phyloP scores from a whole-genome alignment of 2,888 invertebrate genomes.

The Serripes groenlandicus region DNA sequence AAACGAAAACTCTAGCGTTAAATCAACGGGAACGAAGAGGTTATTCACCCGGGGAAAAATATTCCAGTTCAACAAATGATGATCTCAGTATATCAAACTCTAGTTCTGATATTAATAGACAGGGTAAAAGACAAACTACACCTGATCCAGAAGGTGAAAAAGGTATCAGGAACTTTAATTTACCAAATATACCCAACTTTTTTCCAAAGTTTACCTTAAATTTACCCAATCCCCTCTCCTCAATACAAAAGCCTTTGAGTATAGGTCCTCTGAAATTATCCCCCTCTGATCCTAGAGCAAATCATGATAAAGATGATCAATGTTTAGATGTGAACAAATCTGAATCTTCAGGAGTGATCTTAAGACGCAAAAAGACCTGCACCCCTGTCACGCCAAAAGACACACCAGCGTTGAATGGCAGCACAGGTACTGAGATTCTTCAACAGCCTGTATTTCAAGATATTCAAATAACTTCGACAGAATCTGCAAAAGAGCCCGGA shows the following conservation, averaged over 20 bases:
- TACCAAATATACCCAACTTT: conserved; percentile 11
- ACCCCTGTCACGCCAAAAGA: neutral
- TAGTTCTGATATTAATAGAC: neutral
- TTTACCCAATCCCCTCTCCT: conserved; percentile 9
- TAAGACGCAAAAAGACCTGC: neutral
- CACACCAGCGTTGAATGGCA: neutral
- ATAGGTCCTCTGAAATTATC: conserved; percentile 21
- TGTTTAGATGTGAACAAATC: neutral
- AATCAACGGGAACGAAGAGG: neutral
- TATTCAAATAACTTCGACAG: conserved; percentile 72
- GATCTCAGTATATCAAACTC: neutral
- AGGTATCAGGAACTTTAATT: conserved; percentile 12
- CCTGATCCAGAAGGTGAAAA: neutral
- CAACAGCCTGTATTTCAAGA: conserved; percentile 51
- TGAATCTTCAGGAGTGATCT: conserved; percentile 5
- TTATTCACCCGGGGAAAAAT: neutral
- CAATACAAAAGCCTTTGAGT: conserved; percentile 5
- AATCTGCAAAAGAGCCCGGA: conserved; percentile 72
- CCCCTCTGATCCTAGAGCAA: neutral
- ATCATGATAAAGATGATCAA: conserved; percentile 1
- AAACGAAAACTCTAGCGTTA: neutral
- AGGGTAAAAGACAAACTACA: too few relatives aligned
- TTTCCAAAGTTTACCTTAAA: conserved; percentile 14
- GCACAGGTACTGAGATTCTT: neutral
- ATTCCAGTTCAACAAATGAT: neutral